Conservation (phyloP, 2,113 vertebrate species). For the Oceanodroma tethys region DNA sequence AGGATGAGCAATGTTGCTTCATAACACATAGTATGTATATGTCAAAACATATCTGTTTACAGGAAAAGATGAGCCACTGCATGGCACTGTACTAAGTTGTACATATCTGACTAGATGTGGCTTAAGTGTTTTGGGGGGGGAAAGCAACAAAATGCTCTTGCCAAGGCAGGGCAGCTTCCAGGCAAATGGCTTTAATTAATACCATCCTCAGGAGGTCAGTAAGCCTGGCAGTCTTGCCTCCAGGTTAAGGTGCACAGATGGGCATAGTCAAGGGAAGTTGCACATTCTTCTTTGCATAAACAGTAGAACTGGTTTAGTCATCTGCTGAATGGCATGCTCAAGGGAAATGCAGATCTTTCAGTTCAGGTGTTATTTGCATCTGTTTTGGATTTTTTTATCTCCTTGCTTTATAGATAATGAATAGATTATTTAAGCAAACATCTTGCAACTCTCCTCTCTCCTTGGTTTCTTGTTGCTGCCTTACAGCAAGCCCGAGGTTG, state of each 20-base stretch:
- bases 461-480: not conserved
- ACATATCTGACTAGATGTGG: not conserved
- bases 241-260: not conserved
- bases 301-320: not conserved
- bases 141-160: not conserved
- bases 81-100: not conserved
- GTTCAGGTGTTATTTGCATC: not conserved
- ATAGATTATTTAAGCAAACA: not conserved
- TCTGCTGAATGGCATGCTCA: not conserved
- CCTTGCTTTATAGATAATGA: not conserved
- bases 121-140: fast-evolving
- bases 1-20: not conserved
- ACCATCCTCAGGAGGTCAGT: not conserved
- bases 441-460: not conserved
- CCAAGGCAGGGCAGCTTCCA: not conserved
- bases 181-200: not conserved
- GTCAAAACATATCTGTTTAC: not conserved
- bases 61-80: not conserved
- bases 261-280: not conserved
- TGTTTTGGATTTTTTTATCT: not conserved
- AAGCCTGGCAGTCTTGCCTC: not conserved
- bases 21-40: not conserved
- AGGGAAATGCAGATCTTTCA: not conserved
- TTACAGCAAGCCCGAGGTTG: not conserved
- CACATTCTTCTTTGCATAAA: not conserved